These are phyloP conservation scores for Synergus umbraculus DNA, from an alignment of 2,888 invertebrate genomes.

Conservation along the genomic window DNA sequence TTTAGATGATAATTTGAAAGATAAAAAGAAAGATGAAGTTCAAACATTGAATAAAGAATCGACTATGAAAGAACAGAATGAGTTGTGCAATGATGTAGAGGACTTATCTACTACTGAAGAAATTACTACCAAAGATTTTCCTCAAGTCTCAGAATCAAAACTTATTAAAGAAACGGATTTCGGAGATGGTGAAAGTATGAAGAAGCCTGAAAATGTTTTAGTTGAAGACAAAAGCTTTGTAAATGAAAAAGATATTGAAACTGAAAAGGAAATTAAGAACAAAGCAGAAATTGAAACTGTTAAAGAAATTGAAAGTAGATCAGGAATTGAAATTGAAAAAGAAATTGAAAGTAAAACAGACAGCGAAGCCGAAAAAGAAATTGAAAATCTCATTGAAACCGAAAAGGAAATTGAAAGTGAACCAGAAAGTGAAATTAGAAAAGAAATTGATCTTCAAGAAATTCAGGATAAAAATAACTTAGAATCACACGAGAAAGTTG, in stretches of 20 bases:
- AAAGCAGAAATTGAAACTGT: neutral
- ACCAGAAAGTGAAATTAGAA: slow-evolving; percentile 8
- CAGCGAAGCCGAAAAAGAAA: neutral
- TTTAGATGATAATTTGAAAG: neutral
- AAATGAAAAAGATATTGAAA: neutral
- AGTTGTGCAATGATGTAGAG: slow-evolving; percentile 22
- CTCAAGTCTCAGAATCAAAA: slow-evolving; percentile 8
- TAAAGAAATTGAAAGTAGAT: neutral
- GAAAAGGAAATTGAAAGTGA: neutral
- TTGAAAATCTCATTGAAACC: neutral
- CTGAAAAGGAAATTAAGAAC: neutral
- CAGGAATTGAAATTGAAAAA: neutral
- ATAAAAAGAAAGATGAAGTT: neutral
- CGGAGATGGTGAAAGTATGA: neutral
- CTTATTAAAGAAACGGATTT: neutral
- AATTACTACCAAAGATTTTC: slow-evolving; percentile 34
- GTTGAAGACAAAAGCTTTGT: neutral
- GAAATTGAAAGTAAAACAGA: neutral
- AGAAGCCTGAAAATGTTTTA: neutral
- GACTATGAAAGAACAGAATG: neutral
- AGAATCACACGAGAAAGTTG: slow-evolving; percentile 5
- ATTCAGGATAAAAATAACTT: slow-evolving; percentile 27
- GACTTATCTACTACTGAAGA: slow-evolving; percentile 4
- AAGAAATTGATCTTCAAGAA: neutral
- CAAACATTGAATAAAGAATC: neutral